Conservation (phyloP, 1,140 invertebrate species). For the Drosophila watanabei region DNA sequence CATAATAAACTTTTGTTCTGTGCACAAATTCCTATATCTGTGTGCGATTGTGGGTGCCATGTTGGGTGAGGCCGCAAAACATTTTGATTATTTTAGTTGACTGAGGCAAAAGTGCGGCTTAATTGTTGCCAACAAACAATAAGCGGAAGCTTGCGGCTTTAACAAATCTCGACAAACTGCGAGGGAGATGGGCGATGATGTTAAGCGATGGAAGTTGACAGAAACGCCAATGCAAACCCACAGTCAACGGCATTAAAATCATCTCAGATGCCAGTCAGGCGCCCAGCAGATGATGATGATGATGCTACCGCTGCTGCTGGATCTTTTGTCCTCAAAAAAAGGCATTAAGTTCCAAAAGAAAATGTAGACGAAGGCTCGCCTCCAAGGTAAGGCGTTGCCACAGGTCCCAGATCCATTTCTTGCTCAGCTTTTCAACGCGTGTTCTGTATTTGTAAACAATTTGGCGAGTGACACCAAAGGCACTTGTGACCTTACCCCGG, state of each 20-base stretch:
- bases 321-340: constrained; percentile 42
- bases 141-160: constrained; percentile 71
- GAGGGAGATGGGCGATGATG: constrained; percentile 11
- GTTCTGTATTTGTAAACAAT: constrained; percentile 80
- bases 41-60: constrained; percentile 37
- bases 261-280: constrained; percentile 67
- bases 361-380: constrained; percentile 20
- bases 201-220: constrained; percentile 29
- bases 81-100: constrained; percentile 73
- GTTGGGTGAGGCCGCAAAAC: constrained; percentile 63
- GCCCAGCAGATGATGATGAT: constrained; percentile 15
- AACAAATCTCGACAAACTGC: constrained; percentile 41
- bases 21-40: constrained; percentile 2
- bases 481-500: constrained; percentile 47
- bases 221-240: constrained; percentile 54
- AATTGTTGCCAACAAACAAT: constrained; percentile 75
- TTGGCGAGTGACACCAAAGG: constrained; percentile 56
- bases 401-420: constrained; percentile 38
- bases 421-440: constrained; percentile 64
- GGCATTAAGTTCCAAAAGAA: constrained; percentile 57
- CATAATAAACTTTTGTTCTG: neutral
- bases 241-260: constrained; percentile 48
- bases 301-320: constrained; percentile 6
- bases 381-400: constrained; percentile 65
- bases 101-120: constrained; percentile 64